Evolutionary conservation across 2,888 invertebrate species (phyloP).

Genomic region (Ophion costatus): DNA sequence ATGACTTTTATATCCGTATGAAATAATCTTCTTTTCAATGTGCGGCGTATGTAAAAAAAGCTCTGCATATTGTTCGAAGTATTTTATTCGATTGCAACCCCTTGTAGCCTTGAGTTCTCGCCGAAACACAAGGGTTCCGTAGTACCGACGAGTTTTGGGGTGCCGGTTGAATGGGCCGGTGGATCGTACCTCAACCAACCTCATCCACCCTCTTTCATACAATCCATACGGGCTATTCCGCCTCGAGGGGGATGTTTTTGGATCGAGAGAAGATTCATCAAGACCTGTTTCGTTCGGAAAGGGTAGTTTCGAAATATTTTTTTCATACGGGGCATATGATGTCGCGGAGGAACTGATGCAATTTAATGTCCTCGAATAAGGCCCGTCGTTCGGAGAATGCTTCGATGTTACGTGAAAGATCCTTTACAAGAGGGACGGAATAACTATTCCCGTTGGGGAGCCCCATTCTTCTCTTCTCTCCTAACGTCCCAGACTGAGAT

Average conservation of each 20-base stretch:
- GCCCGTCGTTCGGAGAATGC: neutral
- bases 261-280: neutral
- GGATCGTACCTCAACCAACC: constrained; percentile 21
- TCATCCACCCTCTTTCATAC: constrained; percentile 25
- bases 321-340: neutral
- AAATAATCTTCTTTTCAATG: neutral
- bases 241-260: neutral
- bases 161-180: constrained; percentile 21
- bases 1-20: neutral
- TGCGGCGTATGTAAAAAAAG: neutral
- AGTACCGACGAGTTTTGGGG: constrained; percentile 29
- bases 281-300: neutral
- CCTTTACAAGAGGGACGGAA: neutral
- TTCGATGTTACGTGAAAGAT: neutral
- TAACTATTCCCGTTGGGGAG: neutral
- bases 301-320: neutral
- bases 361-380: neutral
- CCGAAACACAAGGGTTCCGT: neutral
- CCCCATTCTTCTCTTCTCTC: neutral
- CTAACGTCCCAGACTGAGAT: constrained; percentile 33
- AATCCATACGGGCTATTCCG: neutral
- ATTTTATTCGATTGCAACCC: constrained; percentile 12
- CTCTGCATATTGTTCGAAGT: neutral
- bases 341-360: neutral
- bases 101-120: neutral